A percentile compares a stretch with the other conserved stretches of the same genome.
Evolutionary conservation across 53 echinoderm and acorn worm species (phyloP).

Genomic region (Paracentrotus lividus): DNA sequence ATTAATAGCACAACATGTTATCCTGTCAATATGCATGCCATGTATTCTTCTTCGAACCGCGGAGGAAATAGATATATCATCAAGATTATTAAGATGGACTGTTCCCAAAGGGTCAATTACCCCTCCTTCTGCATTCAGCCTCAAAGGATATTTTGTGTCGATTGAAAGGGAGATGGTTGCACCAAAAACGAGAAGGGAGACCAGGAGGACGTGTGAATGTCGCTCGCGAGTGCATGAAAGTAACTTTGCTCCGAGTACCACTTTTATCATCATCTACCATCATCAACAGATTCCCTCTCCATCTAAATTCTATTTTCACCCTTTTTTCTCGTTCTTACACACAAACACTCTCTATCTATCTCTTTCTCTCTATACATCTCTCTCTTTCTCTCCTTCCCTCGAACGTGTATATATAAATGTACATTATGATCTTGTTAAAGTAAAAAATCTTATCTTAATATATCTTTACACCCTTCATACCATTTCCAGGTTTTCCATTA

Average conservation of each 20-base stretch:
- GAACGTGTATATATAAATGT: too few species aligned
- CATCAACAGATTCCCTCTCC: not conserved
- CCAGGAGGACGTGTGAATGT: not conserved
- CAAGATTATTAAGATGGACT: constrained; percentile 6
- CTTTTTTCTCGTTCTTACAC: not conserved
- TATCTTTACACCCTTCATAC: too few species aligned
- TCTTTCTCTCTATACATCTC: not conserved
- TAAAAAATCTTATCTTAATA: too few species aligned
- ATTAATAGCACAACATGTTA: not conserved
- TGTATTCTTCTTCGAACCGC: not conserved
- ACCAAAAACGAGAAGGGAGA: not conserved
- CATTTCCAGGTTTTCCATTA: too few species aligned
- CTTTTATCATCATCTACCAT: not conserved
- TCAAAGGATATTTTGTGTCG: constrained; percentile 32
- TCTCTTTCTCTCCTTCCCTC: not conserved
- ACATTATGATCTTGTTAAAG: too few species aligned
- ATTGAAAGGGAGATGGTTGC: constrained; percentile 6
- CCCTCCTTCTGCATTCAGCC: not conserved
- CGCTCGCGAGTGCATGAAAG: not conserved
- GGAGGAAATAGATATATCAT: not conserved
- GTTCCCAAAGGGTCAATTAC: constrained; percentile 24
- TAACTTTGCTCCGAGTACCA: not conserved
- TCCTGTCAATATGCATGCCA: not conserved
- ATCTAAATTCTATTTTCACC: not conserved
- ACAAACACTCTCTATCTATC: not conserved